phyloP scores from a whole-genome alignment of 2,888 invertebrate species.

The Drosophila longiperda region DNA sequence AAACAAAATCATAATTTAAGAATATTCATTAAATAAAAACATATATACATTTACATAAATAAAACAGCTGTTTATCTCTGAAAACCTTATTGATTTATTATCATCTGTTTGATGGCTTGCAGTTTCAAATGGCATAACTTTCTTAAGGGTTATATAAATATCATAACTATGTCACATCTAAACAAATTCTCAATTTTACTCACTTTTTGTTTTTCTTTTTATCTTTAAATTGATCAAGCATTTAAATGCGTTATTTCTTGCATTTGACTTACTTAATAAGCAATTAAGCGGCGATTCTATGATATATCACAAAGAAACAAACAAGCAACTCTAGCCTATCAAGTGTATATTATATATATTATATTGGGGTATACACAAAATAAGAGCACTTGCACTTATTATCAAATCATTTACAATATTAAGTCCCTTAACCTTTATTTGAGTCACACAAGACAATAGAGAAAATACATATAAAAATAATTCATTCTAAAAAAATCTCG shows the following conservation, averaged over 20 bases:
- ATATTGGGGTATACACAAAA: not conserved
- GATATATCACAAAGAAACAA: no score
- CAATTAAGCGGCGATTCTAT: no score
- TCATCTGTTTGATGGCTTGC: not conserved
- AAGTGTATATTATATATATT: not conserved
- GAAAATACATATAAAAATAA: slow-evolving; percentile 13
- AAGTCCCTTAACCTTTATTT: slow-evolving; percentile 43
- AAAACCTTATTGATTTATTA: not conserved
- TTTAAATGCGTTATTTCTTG: not conserved
- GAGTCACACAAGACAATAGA: slow-evolving; percentile 10
- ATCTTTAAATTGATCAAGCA: not conserved
- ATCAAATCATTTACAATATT: not conserved
- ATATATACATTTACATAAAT: slow-evolving; percentile 40
- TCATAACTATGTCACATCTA: not conserved
- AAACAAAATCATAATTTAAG: slow-evolving; percentile 61
- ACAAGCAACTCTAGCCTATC: not conserved
- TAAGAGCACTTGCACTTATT: not conserved
- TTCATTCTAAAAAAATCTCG: slow-evolving; percentile 22
- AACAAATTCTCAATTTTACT: not conserved
- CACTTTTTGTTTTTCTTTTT: not conserved
- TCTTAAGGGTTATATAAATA: no score
- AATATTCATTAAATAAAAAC: slow-evolving; percentile 61
- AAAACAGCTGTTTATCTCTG: not conserved
- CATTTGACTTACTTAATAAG: no score
- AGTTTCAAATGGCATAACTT: no score